These are phyloP conservation scores for Hemaris fuciformis DNA, from an alignment of 2,888 invertebrate species.

Conservation along the genomic window DNA sequence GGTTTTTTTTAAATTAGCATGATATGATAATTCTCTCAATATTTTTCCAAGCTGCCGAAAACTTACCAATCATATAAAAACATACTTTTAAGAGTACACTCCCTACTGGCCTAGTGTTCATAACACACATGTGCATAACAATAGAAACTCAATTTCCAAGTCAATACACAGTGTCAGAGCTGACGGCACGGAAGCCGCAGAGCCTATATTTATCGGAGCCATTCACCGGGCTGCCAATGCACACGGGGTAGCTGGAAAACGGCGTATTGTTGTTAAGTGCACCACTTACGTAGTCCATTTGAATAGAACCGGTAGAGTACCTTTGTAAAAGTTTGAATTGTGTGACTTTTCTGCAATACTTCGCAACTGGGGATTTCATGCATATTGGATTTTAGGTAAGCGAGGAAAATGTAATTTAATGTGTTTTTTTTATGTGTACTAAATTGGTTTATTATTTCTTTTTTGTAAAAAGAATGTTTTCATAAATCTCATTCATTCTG, in stretches of 20 bases:
- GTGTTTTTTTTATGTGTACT: too few species aligned
- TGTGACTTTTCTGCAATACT: background rate
- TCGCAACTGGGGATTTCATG: background rate
- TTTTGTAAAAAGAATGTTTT: too few species aligned
- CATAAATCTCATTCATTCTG: too few species aligned
- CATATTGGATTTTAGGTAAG: background rate
- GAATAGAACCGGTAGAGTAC: background rate
- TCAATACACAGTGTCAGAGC: constrained; percentile 6
- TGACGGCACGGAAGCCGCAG: background rate
- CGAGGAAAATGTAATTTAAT: too few species aligned
- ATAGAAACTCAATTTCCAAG: background rate
- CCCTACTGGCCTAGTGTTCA: background rate
- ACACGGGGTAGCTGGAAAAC: background rate
- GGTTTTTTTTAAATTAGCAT: too few species aligned
- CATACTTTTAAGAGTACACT: background rate
- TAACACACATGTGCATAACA: background rate
- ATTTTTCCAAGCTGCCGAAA: too few species aligned
- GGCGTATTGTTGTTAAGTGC: background rate
- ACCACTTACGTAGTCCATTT: background rate
- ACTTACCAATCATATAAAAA: too few species aligned
- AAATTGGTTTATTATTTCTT: too few species aligned
- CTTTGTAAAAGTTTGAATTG: background rate
- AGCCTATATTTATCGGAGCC: background rate
- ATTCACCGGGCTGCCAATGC: background rate
- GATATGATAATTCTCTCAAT: too few species aligned